Conservation (phyloP, 2,113 vertebrate species). For the rabbit (Oryctolagus cuniculus) region mOryCun1.1 NC_091435.1:134501-135000, state of each 20-base stretch:
- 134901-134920: neutral
- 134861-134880: neutral
- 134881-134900: neutral
- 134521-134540: too few relatives aligned
- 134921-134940: neutral
- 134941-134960: too few relatives aligned
- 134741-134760: neutral
- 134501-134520: too few relatives aligned
- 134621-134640: neutral
- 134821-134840: neutral
- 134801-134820: too few relatives aligned
- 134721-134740: neutral
- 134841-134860: neutral
- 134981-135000: too few relatives aligned
- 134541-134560: too few relatives aligned
- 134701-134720: neutral
- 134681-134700: neutral
- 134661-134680: neutral
- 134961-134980: too few relatives aligned
- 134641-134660: neutral
- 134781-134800: too few relatives aligned
- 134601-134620: neutral
- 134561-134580: neutral
- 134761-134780: too few relatives aligned
- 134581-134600: neutral